A percentile compares a stretch with the other conserved stretches of the same genome.
These are phyloP conservation scores for Callimorpha dominula DNA, from an alignment of 2,888 invertebrate species.

Conservation along the genomic window DNA sequence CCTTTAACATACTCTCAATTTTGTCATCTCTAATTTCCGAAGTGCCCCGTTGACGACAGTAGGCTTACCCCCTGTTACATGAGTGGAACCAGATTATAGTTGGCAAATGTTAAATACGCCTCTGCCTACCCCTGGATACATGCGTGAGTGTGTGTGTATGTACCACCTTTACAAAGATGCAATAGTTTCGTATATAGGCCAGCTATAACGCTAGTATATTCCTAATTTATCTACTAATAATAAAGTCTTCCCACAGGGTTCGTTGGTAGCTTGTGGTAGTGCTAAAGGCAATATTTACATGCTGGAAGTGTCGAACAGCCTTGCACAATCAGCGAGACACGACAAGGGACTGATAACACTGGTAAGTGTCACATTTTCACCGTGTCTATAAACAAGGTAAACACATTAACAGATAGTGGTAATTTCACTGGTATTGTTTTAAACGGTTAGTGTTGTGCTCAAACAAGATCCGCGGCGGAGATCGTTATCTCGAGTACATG, in stretches of 20 bases:
- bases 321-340: conserved; percentile 88
- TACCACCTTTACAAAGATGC: too few relatives aligned
- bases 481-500: background rate
- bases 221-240: background rate
- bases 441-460: background rate
- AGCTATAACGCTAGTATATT: background rate
- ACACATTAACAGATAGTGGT: background rate
- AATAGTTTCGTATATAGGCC: too few relatives aligned
- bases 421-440: too few relatives aligned
- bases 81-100: too few relatives aligned
- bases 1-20: too few relatives aligned
- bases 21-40: too few relatives aligned
- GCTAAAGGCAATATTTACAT: conserved; percentile 90
- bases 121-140: too few relatives aligned
- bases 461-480: background rate
- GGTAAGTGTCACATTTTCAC: conserved; percentile 75
- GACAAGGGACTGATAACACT: conserved; percentile 90
- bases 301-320: conserved; percentile 90
- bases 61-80: too few relatives aligned
- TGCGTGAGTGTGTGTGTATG: too few relatives aligned
- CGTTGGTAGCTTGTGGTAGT: conserved; percentile 91
- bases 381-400: too few relatives aligned
- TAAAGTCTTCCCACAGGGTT: conserved; percentile 74
- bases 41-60: too few relatives aligned
- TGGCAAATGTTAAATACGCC: too few relatives aligned